Evolutionary conservation across 2,113 vertebrate species (phyloP).

Genomic region (Odocoileus virginianus): DNA sequence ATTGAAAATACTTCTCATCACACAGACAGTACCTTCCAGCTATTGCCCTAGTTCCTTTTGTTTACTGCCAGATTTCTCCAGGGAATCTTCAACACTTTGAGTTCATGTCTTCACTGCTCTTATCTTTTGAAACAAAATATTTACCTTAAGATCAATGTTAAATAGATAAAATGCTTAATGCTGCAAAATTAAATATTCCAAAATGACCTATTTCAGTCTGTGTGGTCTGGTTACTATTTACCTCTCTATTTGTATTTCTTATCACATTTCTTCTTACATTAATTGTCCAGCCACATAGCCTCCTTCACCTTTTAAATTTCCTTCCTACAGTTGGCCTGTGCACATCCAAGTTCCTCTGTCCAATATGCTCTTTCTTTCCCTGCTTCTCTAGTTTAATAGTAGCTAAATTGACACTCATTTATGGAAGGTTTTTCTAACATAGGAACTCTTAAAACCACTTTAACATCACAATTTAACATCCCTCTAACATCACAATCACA

Average conservation of each 20-base stretch:
- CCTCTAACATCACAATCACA: background rate
- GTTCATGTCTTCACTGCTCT: background rate
- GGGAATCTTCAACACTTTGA: background rate
- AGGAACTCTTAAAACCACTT: background rate
- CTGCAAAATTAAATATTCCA: background rate
- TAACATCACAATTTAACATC: background rate
- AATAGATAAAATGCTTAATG: background rate
- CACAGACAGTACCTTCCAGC: background rate
- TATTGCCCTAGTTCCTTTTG: background rate
- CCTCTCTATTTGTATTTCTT: background rate
- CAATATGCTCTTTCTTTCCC: background rate
- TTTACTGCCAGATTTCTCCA: conserved; percentile 19
- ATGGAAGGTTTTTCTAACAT: background rate
- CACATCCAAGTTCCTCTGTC: background rate
- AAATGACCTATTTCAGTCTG: background rate
- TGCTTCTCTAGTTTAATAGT: background rate
- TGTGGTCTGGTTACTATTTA: background rate
- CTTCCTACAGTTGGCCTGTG: background rate
- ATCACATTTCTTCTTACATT: background rate
- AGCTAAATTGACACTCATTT: background rate
- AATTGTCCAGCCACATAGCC: background rate
- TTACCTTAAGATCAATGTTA: conserved; percentile 6
- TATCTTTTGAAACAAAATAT: conserved; percentile 31
- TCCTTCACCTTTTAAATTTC: background rate
- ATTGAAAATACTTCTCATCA: conserved; percentile 9